These are phyloP conservation scores for Acrobeloides nanus DNA, from an alignment of 2,888 invertebrate species.

Conservation along the genomic window DNA sequence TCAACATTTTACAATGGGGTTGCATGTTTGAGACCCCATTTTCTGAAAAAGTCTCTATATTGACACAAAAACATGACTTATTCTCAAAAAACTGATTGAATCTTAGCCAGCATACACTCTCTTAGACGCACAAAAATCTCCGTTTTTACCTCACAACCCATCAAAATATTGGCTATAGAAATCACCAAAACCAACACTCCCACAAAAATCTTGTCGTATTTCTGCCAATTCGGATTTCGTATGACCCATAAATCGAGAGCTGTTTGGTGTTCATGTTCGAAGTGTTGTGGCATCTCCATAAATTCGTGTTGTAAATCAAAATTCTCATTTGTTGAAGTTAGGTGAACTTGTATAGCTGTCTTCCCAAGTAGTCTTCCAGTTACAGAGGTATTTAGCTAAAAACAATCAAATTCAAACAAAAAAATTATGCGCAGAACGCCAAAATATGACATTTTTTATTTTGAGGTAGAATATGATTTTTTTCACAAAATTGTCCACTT, in stretches of 20 bases:
- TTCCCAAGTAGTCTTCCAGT: slow-evolving; percentile 33
- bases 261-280: too few relatives aligned
- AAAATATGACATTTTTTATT: not conserved
- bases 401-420: slow-evolving; percentile 2
- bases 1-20: too few relatives aligned
- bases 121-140: too few relatives aligned
- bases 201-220: slow-evolving; percentile 38
- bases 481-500: too few relatives aligned
- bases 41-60: too few relatives aligned
- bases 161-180: slow-evolving; percentile 47
- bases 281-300: slow-evolving; percentile 5
- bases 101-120: too few relatives aligned
- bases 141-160: slow-evolving; percentile 53
- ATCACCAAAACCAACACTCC: slow-evolving; percentile 42
- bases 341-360: slow-evolving; percentile 25
- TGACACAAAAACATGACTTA: too few relatives aligned
- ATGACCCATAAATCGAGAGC: slow-evolving; percentile 10
- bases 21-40: too few relatives aligned
- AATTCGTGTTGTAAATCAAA: not conserved
- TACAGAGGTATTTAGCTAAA: slow-evolving; percentile 27
- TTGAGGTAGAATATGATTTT: too few relatives aligned
- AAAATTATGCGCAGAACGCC: not conserved
- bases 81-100: too few relatives aligned
- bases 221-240: slow-evolving; percentile 2
- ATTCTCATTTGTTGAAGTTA: slow-evolving; percentile 14